Base-by-base conservation (phyloP, 2,888 invertebrate species). In the Ametastegia equiseti region DNA sequence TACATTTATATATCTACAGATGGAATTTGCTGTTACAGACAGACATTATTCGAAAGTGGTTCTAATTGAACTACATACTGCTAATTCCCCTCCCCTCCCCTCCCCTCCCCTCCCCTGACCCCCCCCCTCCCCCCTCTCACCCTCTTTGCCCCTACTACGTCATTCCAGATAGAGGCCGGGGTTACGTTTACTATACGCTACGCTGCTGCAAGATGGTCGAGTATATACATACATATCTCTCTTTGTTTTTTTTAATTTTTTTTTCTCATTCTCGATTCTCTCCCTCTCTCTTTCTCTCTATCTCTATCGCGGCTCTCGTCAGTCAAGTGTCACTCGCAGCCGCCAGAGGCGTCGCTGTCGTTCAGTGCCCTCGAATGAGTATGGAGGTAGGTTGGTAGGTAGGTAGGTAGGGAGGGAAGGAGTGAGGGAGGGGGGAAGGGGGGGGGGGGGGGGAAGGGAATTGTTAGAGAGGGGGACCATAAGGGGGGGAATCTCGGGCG, bases 401-500 rank as follows among this genome's bases (percentile, higher is more conserved):
- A 71, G 57, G 60, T 86, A 83, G 79, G 84, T 86, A 45, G 80
- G 79, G 19, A 63, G 77, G 80, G 30, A 73, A 69, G 80, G 75
- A 80, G 80, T 82, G 27, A 47, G 33, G 60, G 71, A 57, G 77
- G 65, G 78, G 36, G 67, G 60, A 50, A 23, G 71, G 81, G 33
- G 57, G 45, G 81, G 81, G 79, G 85, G 82, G 19, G 84, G 86
- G 63, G 81, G 80, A 36, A 77, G 75, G 80, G 33, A 71, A 60
- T 80, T 73, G 80, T 80, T 82, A 67, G 15, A 65, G 19, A 36
- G 42, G 81, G 82, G 81, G 84, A 84, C 83, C 5, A 42, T 15
- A n/a, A n/a, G n/a, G 39, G 85, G 89, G 87, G 90, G 88, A 88
- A 89, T 87, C 89, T 87, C 89, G 88, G 88, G 88, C 88, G 86